phyloP scores from a whole-genome alignment of 2,888 invertebrate species.

The Stramonita haemastoma region DNA sequence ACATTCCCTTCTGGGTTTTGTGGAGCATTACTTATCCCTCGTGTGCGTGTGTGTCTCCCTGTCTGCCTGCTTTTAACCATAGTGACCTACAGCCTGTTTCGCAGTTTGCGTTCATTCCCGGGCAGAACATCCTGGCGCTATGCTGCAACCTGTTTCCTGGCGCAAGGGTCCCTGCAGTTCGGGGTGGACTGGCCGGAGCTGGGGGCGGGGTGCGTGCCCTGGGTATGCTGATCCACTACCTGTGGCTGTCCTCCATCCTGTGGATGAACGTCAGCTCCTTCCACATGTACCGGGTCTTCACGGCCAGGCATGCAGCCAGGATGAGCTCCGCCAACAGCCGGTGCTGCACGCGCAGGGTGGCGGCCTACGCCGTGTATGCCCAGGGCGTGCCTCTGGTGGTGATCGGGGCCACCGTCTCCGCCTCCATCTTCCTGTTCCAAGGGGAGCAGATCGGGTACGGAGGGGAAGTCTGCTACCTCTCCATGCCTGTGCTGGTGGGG shows the following conservation, averaged over 20 bases:
- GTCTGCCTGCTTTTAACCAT: conserved; percentile 51
- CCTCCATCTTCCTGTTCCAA: conserved; percentile 26
- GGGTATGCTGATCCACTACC: conserved; percentile 54
- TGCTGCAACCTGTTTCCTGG: conserved; percentile 48
- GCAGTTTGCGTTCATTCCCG: conserved; percentile 51
- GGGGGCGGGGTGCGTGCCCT: conserved; percentile 47
- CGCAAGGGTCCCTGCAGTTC: conserved; percentile 52
- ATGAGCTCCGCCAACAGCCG: background rate
- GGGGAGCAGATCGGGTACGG: conserved; percentile 51
- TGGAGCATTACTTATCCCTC: conserved; percentile 42
- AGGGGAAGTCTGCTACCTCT: conserved; percentile 49
- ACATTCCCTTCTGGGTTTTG: background rate
- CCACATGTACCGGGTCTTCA: conserved; percentile 52
- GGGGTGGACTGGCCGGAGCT: conserved; percentile 35
- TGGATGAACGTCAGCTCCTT: conserved; percentile 57
- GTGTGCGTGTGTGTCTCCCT: conserved; percentile 47
- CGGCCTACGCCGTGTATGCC: conserved; percentile 44
- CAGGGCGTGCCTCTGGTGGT: conserved; percentile 38
- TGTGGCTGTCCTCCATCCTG: conserved; percentile 53
- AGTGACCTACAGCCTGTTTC: conserved; percentile 48
- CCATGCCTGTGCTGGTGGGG: conserved; percentile 32
- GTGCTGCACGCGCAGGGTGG: conserved; percentile 20
- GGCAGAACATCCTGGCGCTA: conserved; percentile 54
- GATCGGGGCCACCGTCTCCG: conserved; percentile 35
- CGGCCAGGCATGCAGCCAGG: background rate